Conservation (phyloP, 2,113 vertebrate species). For the Tichodroma muraria region DNA sequence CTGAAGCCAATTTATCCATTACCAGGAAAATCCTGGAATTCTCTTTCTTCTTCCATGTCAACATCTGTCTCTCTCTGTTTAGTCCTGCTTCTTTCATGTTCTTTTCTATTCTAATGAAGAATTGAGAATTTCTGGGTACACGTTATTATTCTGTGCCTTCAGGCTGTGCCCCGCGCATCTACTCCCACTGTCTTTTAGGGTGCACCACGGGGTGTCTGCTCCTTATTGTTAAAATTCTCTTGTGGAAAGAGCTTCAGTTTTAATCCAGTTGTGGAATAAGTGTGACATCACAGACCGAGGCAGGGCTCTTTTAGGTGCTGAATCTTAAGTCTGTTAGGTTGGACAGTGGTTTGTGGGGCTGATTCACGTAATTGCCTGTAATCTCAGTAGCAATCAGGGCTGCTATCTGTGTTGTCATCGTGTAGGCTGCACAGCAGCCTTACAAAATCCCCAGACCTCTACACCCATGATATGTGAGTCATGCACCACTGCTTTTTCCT, state of each 20-base stretch:
- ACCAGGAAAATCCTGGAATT: neutral
- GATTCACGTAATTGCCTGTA: neutral
- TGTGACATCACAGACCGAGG: neutral
- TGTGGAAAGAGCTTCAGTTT: neutral
- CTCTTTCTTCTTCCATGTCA: neutral
- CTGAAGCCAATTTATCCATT: neutral
- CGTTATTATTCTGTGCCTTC: neutral
- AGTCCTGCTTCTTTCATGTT: neutral
- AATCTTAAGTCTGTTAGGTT: neutral
- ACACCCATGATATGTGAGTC: neutral
- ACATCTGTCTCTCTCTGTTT: neutral
- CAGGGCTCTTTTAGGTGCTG: neutral
- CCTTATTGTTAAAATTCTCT: neutral
- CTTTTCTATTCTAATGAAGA: neutral
- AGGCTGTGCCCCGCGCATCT: neutral
- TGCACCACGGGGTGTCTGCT: neutral
- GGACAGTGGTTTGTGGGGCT: neutral
- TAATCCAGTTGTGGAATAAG: neutral
- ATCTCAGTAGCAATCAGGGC: neutral
- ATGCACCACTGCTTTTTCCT: neutral
- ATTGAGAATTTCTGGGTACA: neutral
- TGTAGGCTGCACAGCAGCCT: neutral
- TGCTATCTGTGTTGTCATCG: neutral
- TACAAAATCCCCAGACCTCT: neutral
- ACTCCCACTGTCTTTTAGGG: neutral